These are phyloP conservation scores for Helicoverpa zea DNA, from an alignment of 1,140 invertebrate species.

Conservation along the genomic window DNA sequence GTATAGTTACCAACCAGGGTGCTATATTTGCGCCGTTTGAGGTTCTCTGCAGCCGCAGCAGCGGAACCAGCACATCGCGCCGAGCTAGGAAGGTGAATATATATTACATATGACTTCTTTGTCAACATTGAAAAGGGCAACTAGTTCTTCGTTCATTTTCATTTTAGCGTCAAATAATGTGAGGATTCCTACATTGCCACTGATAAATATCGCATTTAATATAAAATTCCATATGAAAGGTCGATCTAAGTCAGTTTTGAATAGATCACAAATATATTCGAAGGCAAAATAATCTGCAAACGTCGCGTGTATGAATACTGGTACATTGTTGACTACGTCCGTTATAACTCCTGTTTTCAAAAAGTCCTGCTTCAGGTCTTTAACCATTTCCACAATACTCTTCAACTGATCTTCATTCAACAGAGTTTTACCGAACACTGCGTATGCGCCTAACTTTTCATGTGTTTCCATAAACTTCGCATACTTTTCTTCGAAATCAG, in stretches of 20 bases:
- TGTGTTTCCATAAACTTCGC: constrained; percentile 11
- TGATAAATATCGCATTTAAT: background rate
- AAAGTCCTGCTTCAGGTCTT: background rate
- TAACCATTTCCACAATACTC: background rate
- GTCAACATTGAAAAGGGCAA: background rate
- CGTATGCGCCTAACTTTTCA: constrained; percentile 30
- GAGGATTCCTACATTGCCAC: background rate
- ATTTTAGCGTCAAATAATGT: background rate
- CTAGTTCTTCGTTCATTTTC: background rate
- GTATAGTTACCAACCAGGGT: no score
- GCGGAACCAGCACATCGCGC: no score
- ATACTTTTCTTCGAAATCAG: constrained; percentile 21
- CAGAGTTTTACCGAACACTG: background rate
- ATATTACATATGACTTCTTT: background rate
- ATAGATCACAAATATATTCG: constrained; percentile 26
- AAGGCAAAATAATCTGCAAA: constrained; percentile 14
- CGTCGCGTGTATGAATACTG: constrained; percentile 15
- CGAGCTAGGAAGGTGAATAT: no score
- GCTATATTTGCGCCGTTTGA: no score
- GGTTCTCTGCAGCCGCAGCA: no score
- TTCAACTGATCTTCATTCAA: background rate
- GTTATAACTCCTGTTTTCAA: constrained; percentile 28
- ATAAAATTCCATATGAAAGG: no score
- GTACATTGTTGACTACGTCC: background rate
- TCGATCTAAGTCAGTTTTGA: no score